Evolutionary conservation across 2,797 vertebrate genomes (phyloP).

Genomic region (Muscicapa striata): DNA sequence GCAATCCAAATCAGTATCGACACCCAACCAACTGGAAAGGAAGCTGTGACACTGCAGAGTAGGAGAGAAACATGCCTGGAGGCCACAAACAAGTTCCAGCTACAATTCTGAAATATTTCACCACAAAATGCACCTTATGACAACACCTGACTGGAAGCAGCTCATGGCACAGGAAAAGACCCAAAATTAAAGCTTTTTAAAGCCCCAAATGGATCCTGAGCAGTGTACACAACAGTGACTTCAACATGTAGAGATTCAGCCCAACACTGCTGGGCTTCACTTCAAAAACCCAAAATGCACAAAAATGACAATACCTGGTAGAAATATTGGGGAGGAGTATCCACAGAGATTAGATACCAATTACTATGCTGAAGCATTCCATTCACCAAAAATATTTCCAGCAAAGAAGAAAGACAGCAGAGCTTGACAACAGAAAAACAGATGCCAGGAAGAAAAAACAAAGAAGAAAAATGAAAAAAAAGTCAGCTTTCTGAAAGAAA

Average conservation of each 20-base stretch:
- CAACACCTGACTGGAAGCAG: background rate
- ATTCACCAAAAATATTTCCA: background rate
- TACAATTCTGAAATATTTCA: background rate
- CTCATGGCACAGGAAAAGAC: background rate
- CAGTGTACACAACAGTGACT: background rate
- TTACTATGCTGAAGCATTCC: background rate
- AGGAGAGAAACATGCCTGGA: fast-evolving
- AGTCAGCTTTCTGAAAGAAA: background rate
- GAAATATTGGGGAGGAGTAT: background rate
- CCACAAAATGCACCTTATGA: background rate
- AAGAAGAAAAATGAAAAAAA: background rate
- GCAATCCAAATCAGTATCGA: background rate
- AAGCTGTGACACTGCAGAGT: background rate
- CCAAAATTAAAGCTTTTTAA: background rate
- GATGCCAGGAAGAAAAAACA: background rate
- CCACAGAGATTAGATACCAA: background rate
- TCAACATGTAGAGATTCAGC: background rate
- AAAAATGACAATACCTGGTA: background rate
- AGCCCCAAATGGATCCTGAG: background rate
- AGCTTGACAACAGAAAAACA: background rate
- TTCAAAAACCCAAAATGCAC: background rate
- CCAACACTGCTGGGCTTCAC: background rate
- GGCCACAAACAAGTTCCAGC: background rate
- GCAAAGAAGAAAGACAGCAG: background rate
- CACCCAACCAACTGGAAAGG: background rate